Conservation (phyloP, 1,140 invertebrate species). For the Pomacea maculata region DNA sequence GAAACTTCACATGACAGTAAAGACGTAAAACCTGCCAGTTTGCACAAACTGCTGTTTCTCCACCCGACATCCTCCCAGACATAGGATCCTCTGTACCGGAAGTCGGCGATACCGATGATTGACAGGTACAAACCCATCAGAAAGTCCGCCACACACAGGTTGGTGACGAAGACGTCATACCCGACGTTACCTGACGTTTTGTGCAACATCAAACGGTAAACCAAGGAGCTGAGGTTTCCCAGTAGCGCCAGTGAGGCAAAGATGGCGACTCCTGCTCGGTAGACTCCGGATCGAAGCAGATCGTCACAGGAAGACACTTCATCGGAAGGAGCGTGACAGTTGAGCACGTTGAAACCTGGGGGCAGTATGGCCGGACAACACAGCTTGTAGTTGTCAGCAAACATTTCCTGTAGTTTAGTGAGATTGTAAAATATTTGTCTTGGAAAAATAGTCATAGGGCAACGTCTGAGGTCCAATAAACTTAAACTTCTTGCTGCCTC, state of each 20-base stretch:
- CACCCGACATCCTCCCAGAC: conserved; percentile 34
- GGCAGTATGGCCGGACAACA: neutral
- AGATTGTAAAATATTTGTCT: neutral
- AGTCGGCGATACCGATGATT: conserved; percentile 43
- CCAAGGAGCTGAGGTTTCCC: conserved; percentile 34
- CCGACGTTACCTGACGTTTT: neutral
- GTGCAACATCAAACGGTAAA: conserved; percentile 20
- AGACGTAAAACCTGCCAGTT: too few species aligned
- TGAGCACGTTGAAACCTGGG: neutral
- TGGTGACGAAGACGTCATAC: conserved; percentile 33
- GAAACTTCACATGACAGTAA: too few species aligned
- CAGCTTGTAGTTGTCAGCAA: neutral
- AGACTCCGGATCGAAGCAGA: neutral
- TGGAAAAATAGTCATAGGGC: neutral
- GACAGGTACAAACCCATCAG: conserved; percentile 5
- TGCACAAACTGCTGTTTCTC: neutral
- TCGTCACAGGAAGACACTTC: neutral
- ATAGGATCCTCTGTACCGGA: conserved; percentile 37
- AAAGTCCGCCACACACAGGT: conserved; percentile 45
- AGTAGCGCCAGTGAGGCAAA: conserved; percentile 28
- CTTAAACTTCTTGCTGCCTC: neutral
- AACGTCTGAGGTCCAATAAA: neutral
- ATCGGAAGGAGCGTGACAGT: neutral
- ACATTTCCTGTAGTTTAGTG: neutral
- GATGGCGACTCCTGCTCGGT: conserved; percentile 29